phyloP scores from a whole-genome alignment of 2,888 invertebrate species.

The Andrena haemorrhoa region DNA sequence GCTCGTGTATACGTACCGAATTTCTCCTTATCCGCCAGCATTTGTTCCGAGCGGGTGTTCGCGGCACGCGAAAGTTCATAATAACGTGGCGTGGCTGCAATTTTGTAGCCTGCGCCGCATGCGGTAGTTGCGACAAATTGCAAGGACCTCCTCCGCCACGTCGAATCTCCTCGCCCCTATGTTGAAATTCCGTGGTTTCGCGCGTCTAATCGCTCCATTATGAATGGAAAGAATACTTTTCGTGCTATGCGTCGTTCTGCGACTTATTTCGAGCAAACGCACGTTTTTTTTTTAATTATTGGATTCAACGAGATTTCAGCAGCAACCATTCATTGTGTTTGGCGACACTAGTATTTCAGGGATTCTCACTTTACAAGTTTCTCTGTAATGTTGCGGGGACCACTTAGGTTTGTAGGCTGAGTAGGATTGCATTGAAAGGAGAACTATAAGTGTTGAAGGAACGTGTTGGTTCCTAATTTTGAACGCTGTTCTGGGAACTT shows the following conservation, averaged over 20 bases:
- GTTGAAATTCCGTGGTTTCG: neutral
- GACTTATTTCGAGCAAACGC: neutral
- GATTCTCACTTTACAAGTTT: too few species aligned
- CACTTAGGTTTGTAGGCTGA: too few species aligned
- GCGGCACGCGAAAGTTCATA: conserved; percentile 72
- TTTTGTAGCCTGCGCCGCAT: conserved; percentile 46
- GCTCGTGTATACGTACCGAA: conserved; percentile 47
- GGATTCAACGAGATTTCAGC: too few species aligned
- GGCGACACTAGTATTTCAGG: too few species aligned
- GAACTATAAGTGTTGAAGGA: too few species aligned
- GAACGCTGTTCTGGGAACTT: too few species aligned
- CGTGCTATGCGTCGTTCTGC: neutral
- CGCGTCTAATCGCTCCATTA: conserved; percentile 23
- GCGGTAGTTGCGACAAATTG: conserved; percentile 49
- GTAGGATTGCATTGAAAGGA: too few species aligned
- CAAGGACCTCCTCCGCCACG: conserved; percentile 5
- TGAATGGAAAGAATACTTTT: neutral
- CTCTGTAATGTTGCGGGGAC: too few species aligned
- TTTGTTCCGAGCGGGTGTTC: conserved; percentile 55
- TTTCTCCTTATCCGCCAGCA: conserved; percentile 51
- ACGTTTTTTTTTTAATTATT: neutral
- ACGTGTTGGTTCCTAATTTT: too few species aligned
- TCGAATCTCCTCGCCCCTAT: neutral
- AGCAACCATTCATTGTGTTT: too few species aligned
- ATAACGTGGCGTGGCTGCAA: conserved; percentile 60